Base-by-base conservation (phyloP, 2,113 vertebrate genomes). In the Microcebus murinus region DNA sequence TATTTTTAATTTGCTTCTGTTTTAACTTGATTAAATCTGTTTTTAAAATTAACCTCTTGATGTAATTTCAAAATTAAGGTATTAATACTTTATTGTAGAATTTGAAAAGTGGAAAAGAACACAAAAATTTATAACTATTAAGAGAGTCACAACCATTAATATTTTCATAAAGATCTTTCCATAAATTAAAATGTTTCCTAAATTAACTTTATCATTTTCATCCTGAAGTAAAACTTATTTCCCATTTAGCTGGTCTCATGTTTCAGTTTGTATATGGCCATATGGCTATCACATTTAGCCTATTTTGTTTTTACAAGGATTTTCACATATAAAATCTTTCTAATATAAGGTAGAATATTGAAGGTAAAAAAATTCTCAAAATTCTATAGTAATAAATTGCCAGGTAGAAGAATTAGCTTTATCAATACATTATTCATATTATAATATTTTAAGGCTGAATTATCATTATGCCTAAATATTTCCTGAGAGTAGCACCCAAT, bases 1-100 rank as follows among this genome's bases (percentile, higher is more conserved):
- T 88, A 67, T 91, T 92, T 96, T 93, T 27, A 94, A 96, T 57
- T 97, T 93, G 6, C 83, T 88, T 23, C 52, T 91, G 0, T 59
- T 86, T 95, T 74, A 96, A 68, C 21, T 92, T 87, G n/a, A 96
- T 48, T 65, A 92, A 96, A 86, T 85, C 31, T 61, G 1, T 63
- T 92, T 95, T 39, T 3, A 18, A 91, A 95, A 65, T 27, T 59
- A 73, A 20, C 4, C 23, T 61, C 6, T 87, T 77, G 14, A 89
- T 90, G 13, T 83, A 42, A 84, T 92, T 68, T 91, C 68, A 96
- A 91, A 95, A 18, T 86, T 52, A 67, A 68, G 63, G 25, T 0
- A 84, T 14, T 87, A 57, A 57, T 57, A 21, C 20, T 57, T 90
- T 90, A 70, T 27, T 87, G 10, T 50, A 80, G 20, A 73, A 67